phyloP scores from a whole-genome alignment of 1,140 invertebrate genomes.

The Zeugodacus cucurbitae region DNA sequence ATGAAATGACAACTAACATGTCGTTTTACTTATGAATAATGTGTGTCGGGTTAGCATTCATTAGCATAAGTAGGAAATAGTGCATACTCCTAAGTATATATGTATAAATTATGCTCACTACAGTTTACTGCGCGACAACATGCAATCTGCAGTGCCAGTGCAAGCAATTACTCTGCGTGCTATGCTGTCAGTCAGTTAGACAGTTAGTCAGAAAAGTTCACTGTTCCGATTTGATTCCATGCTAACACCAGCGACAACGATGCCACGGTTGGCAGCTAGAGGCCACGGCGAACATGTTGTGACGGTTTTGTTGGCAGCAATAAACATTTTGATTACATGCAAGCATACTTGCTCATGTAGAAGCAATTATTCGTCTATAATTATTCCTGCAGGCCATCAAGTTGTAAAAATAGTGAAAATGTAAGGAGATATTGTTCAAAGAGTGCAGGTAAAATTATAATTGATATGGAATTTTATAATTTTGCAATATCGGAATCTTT shows the following conservation, averaged over 20 bases:
- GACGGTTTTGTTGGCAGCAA: not conserved
- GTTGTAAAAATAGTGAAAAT: not conserved
- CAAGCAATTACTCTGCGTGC: not conserved
- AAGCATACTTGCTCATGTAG: not conserved
- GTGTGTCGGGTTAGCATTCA: not conserved
- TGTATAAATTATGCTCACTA: not conserved
- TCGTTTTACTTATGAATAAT: not conserved
- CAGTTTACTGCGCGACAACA: not conserved
- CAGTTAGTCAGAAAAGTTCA: not conserved
- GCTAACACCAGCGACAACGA: too few species aligned
- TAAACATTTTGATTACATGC: not conserved
- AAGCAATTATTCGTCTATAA: not conserved
- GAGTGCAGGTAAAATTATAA: not conserved
- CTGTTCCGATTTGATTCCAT: not conserved
- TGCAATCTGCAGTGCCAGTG: not conserved
- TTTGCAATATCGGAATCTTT: too few species aligned
- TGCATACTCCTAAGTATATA: not conserved
- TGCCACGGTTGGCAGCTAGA: too few species aligned
- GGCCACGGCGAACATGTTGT: too few species aligned
- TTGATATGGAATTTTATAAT: not conserved
- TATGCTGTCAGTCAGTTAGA: not conserved
- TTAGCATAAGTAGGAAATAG: conserved; percentile 6
- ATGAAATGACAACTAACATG: conserved; percentile 22
- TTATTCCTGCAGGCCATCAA: not conserved
- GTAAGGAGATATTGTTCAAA: not conserved